Base-by-base conservation (phyloP, 1,140 invertebrate species). In the Meloidogyne floridensis region DNA sequence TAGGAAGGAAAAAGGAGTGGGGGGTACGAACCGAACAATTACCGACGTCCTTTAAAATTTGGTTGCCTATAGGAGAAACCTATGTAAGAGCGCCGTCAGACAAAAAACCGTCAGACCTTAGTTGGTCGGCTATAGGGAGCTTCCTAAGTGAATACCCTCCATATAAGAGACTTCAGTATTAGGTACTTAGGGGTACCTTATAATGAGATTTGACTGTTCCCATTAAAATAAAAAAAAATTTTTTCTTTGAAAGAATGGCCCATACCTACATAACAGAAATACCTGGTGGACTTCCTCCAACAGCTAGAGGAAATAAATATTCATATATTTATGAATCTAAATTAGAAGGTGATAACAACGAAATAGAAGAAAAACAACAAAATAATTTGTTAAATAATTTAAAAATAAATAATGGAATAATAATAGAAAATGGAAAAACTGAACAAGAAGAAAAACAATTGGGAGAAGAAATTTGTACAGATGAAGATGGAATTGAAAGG, bases 281-380 rank as follows among this genome's bases (percentile, higher is more conserved):
- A 42, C 69, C 87, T 51, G 87, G 83, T 15, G 84, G 84, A n/a
- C 83, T 82, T 32, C 15, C 59, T 18, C 75, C 84, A 32, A 87
- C 86, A 73, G 88, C 88, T 42, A 76, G 88, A 53, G 84, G 86
- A 32, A 86, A 83, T 15, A 86, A 87, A 20, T 89, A 90, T 65
- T 81, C 87, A 5, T 89, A 89, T 75, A 87, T 83, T 20, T 89
- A 89, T 75, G 88, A 89, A 75, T 82, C 87, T n/a, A 86, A 89
- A 51, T 80, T 90, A 71, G 88, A 89, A 75, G 82, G 87, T 18
- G 77, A 74, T 11, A 43, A 75, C 32, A 32, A 32, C 32, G 32
- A 32, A 32, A 32, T 32, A 7, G 7, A 73, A 9, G 59, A 56
- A 56, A 51, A 56, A n/a, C 7, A 11, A 75, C 84, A 18, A 86